These are phyloP conservation scores for Zenarchopterus dispar DNA, from an alignment of 2,797 vertebrate genomes.

Conservation along the genomic window DNA sequence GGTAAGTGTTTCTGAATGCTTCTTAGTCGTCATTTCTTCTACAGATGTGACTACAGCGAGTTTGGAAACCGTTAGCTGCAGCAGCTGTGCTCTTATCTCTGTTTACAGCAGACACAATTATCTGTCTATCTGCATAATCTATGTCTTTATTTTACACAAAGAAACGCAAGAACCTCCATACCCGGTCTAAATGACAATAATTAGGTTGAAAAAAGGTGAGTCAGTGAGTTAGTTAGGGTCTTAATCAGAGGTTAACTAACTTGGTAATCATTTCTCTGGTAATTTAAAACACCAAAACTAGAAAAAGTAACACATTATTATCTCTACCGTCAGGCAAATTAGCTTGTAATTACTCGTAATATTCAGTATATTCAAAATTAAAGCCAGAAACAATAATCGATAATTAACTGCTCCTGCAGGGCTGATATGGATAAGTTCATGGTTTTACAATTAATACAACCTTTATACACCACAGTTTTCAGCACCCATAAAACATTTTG, in stretches of 20 bases:
- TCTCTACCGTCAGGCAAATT: no score
- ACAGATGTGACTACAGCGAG: background rate
- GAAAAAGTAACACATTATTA: background rate
- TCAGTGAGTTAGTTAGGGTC: background rate
- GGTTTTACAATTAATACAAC: no score
- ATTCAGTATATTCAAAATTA: no score
- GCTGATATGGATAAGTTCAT: no score
- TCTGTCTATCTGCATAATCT: background rate
- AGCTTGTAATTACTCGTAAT: no score
- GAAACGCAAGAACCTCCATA: background rate
- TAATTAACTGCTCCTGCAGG: no score
- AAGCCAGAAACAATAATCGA: no score
- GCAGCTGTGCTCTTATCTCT: background rate
- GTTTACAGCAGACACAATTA: background rate
- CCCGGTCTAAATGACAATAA: background rate
- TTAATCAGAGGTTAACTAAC: background rate
- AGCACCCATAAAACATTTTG: no score
- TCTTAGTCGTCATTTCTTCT: background rate
- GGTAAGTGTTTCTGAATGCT: slow-evolving; percentile 38
- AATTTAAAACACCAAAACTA: background rate
- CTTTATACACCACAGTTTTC: no score
- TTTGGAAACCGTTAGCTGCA: slow-evolving; percentile 32
- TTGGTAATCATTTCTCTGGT: no score
- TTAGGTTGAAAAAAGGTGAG: background rate
- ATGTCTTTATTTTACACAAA: background rate